These are phyloP conservation scores for Micropoecilia bifurca DNA, from an alignment of 2,797 vertebrate species.

Conservation along the genomic window DNA sequence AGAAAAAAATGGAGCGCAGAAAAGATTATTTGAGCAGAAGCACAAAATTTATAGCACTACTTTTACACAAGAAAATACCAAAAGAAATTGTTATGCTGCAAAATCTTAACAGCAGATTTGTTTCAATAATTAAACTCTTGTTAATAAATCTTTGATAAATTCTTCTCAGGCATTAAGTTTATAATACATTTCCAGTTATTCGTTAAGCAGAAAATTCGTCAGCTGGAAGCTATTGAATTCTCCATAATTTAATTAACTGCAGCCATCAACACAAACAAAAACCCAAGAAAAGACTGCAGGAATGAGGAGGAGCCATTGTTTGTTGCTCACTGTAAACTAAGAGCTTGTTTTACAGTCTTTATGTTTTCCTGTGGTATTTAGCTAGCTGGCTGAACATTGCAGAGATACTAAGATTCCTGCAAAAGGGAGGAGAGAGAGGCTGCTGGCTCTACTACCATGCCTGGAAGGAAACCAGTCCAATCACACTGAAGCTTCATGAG, in stretches of 20 bases:
- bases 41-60: neutral
- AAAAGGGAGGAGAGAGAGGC: conserved; percentile 3
- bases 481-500: conserved; percentile 21
- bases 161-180: neutral
- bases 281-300: neutral
- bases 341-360: conserved; percentile 40
- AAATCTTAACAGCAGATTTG: neutral
- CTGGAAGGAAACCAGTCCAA: conserved; percentile 25
- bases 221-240: neutral
- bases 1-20: conserved; percentile 7
- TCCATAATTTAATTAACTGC: neutral
- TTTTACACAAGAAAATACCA: neutral
- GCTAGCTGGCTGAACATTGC: conserved; percentile 17
- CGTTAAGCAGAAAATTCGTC: neutral
- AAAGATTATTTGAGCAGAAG: conserved; percentile 47
- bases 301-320: conserved; percentile 24
- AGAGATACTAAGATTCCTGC: conserved; percentile 36
- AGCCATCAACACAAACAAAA: neutral
- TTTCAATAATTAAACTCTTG: neutral
- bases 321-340: conserved; percentile 19
- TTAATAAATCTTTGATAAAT: neutral
- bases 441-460: conserved; percentile 13
- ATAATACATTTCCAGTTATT: conserved; percentile 1
- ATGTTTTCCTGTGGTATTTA: conserved; percentile 32
- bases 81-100: neutral